Conservation (phyloP, 2,113 vertebrate species). For the Pionites leucogaster region DNA sequence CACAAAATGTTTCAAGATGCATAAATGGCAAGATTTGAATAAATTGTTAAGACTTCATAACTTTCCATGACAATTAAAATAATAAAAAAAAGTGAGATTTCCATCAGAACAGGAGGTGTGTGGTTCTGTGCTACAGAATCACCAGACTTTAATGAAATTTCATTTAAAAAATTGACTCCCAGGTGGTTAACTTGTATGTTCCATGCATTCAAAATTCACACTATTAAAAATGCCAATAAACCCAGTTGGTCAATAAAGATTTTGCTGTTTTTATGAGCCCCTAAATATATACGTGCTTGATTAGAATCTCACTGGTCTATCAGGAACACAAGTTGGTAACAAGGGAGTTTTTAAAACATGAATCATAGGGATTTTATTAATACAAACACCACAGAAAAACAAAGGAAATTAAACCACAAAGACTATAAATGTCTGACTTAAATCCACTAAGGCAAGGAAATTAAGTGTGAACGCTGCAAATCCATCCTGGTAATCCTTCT, state of each 20-base stretch:
- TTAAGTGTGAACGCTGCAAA: slow-evolving; percentile 19
- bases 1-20: neutral
- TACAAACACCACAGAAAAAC: slow-evolving; percentile 49
- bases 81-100: neutral
- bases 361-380: slow-evolving; percentile 57
- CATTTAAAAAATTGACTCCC: neutral
- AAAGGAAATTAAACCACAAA: slow-evolving; percentile 62
- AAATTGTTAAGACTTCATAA: neutral
- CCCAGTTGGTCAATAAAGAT: slow-evolving; percentile 5
- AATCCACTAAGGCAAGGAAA: slow-evolving; percentile 36
- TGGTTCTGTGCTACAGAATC: neutral
- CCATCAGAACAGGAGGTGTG: neutral
- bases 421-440: slow-evolving; percentile 46
- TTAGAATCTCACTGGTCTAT: slow-evolving; percentile 23
- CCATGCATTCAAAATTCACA: neutral
- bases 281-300: slow-evolving; percentile 39
- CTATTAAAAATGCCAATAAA: neutral
- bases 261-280: slow-evolving; percentile 3
- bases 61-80: neutral
- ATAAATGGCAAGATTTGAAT: neutral
- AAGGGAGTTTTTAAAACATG: slow-evolving; percentile 42
- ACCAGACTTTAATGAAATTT: slow-evolving; percentile 5
- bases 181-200: neutral
- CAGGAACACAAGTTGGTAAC: neutral
- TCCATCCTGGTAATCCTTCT: slow-evolving; percentile 14